These are phyloP conservation scores for Bryconaethiops microstoma DNA, from an alignment of 2,797 vertebrate species.

Conservation along the genomic window DNA sequence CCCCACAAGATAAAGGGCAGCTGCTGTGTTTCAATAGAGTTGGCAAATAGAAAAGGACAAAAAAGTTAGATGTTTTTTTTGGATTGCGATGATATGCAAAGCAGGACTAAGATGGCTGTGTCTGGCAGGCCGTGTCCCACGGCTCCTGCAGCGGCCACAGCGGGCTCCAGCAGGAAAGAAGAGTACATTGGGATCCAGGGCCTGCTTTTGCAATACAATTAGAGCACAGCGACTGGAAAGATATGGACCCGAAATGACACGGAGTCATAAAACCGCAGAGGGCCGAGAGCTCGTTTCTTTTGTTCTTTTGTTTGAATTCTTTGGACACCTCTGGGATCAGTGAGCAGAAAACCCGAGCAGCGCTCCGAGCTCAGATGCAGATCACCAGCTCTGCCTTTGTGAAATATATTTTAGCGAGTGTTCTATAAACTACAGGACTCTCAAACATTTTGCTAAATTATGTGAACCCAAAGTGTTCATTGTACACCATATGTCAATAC, in stretches of 20 bases:
- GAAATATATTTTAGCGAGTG: neutral
- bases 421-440: neutral
- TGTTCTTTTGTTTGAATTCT: conserved; percentile 39
- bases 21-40: too few relatives aligned
- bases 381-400: conserved; percentile 19
- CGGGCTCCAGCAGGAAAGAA: conserved; percentile 10
- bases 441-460: neutral
- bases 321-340: conserved; percentile 3
- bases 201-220: conserved; percentile 40
- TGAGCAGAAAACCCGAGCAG: neutral
- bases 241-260: conserved; percentile 31
- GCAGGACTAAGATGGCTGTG: neutral
- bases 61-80: too few relatives aligned
- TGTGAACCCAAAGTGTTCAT: neutral
- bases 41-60: too few relatives aligned
- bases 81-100: neutral
- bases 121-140: neutral
- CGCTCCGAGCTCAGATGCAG: neutral
- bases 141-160: conserved; percentile 32
- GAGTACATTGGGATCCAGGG: conserved; percentile 19
- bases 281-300: conserved; percentile 22
- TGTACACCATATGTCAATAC: neutral
- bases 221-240: conserved; percentile 26
- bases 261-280: conserved; percentile 35
- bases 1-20: too few relatives aligned